A percentile compares a stretch with the other conserved stretches of the same genome.
Conservation (phyloP, 2,113 vertebrate genomes). For the Serilophus lunatus region DNA sequence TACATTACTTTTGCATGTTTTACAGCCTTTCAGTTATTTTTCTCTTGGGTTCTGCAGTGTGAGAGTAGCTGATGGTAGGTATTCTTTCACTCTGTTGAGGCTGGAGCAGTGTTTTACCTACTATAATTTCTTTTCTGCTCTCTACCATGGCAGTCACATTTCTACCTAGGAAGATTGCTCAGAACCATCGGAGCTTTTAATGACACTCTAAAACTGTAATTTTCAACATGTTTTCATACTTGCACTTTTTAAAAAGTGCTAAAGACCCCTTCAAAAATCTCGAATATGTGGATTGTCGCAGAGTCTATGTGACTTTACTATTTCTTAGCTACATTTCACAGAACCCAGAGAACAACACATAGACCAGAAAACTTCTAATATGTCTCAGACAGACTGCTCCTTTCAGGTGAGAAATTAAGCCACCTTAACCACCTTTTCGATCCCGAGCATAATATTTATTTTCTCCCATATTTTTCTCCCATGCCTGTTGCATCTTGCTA, state of each 20-base stretch:
- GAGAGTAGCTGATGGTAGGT: background rate
- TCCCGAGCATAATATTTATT: background rate
- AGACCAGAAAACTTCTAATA: background rate
- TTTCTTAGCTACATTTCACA: background rate
- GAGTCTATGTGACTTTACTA: background rate
- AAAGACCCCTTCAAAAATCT: background rate
- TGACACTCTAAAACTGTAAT: background rate
- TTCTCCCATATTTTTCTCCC: background rate
- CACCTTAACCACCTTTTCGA: background rate
- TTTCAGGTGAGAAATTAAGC: background rate
- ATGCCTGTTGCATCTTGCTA: background rate
- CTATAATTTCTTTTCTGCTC: background rate
- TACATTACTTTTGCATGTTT: background rate
- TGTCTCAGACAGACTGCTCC: background rate
- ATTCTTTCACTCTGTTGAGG: background rate
- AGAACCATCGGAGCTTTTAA: background rate
- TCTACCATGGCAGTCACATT: background rate
- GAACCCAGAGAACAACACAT: background rate
- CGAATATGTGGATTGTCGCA: background rate
- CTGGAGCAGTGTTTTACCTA: background rate
- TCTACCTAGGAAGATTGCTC: background rate
- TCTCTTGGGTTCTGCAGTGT: background rate
- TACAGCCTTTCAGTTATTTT: background rate
- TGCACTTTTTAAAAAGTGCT: background rate
- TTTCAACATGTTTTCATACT: background rate